Evolutionary conservation across 2,888 invertebrate species (phyloP), one percentile per base, ranked within the genome.

Genomic region (Apamea anceps): DNA sequence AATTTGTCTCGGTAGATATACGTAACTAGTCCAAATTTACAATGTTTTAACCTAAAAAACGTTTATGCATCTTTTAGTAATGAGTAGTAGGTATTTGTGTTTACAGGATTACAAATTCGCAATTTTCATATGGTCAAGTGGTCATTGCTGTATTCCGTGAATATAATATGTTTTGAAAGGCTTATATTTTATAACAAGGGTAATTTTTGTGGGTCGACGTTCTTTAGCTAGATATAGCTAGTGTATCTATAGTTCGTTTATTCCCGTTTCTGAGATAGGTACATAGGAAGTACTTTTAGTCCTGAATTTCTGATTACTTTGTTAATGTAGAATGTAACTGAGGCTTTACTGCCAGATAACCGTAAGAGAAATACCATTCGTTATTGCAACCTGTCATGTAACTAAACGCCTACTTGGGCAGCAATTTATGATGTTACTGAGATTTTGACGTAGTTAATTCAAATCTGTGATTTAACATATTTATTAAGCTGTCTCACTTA

Each of bases 391-490:
- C 67, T 78, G 72, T 78, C 86, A 74, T 74, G 72, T 60, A 67
- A 86, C 72, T 78, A 66, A 70, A 72, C 86, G 86, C 86, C 85
- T 82, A 86, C 78, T 73, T 82, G 54, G 37, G 42, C 73, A 71
- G 71, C 66, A 82, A 82, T 82, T 82, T 82, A 86, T 86, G 82
- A 82, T 76, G 74, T 67, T 77, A 82, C 75, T 62, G 67, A 82
- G 72, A 72, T 74, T 76, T 82, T 75, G 68, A 75, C 65, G 71
- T 65, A 51, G 66, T 84, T 85, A 72, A 85, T 81, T 83, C 63
- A 68, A 83, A 80, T 73, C 68, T 81, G 57, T 76, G 71, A 83
- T 83, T 87, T 74, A 67, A 74, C 57, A 84, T 80, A 80, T 77
- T 77, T 75, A 85, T 66, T 77, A 77, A 60, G 75, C 65, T 66